Conservation (phyloP, 2,888 invertebrate species). For the Brassicogethes aeneus region DNA sequence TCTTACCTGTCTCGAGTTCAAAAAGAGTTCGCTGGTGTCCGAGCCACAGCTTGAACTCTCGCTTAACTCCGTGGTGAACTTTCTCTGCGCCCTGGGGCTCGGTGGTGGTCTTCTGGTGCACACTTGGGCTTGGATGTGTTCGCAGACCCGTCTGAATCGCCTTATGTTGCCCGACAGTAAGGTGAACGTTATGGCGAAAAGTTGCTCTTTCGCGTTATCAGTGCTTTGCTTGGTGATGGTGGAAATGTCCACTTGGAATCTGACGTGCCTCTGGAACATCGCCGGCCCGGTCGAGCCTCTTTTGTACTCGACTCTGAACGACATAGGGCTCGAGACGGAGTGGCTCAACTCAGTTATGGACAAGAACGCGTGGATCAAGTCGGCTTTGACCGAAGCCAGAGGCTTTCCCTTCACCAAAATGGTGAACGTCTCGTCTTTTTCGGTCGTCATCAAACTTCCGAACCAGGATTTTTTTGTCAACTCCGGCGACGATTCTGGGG, state of each 20-base stretch:
- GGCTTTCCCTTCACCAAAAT: slow-evolving; percentile 95
- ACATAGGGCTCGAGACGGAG: slow-evolving; percentile 96
- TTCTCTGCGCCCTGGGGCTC: slow-evolving; percentile 54
- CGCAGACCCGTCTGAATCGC: slow-evolving; percentile 90
- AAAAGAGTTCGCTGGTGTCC: slow-evolving; percentile 52
- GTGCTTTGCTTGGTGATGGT: slow-evolving; percentile 74
- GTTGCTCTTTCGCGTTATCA: slow-evolving; percentile 60
- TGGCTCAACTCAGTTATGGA: slow-evolving; percentile 95
- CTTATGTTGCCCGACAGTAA: slow-evolving; percentile 90
- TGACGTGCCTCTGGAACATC: slow-evolving; percentile 93
- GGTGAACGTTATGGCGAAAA: slow-evolving; percentile 92
- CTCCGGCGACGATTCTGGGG: slow-evolving; percentile 93
- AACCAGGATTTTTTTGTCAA: slow-evolving; percentile 98
- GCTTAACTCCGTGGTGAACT: slow-evolving; percentile 56
- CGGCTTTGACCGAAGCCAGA: slow-evolving; percentile 93
- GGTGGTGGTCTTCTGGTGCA: slow-evolving; percentile 48
- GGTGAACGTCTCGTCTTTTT: slow-evolving; percentile 95
- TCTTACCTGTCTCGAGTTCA: slow-evolving; percentile 36
- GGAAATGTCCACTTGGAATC: slow-evolving; percentile 87
- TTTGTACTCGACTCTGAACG: slow-evolving; percentile 96
- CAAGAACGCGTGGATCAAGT: slow-evolving; percentile 95
- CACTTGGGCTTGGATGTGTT: slow-evolving; percentile 85
- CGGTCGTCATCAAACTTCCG: slow-evolving; percentile 93
- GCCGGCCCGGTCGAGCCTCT: slow-evolving; percentile 88
- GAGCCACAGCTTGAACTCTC: slow-evolving; percentile 63